These are phyloP conservation scores for Clitarchus hookeri DNA, from an alignment of 2,888 invertebrate species.

Conservation along the genomic window DNA sequence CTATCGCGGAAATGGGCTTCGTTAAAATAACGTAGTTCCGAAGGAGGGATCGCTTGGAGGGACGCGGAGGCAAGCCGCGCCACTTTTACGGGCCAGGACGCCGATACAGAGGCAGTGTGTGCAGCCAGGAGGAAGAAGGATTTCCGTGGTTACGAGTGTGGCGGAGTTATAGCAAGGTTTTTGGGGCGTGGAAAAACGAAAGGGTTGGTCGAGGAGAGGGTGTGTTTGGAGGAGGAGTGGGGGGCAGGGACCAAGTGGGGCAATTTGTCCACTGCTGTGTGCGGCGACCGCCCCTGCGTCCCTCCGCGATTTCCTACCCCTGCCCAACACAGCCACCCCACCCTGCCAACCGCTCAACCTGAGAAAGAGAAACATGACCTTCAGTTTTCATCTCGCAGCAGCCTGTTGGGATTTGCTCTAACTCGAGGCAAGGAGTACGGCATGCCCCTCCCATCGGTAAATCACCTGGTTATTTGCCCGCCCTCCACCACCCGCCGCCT, in stretches of 20 bases:
- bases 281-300: not conserved
- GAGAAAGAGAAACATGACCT: slow-evolving; percentile 9
- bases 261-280: not conserved
- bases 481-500: not conserved
- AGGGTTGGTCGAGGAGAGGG: not conserved
- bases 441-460: not conserved
- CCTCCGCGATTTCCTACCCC: no score
- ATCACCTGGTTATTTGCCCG: not conserved
- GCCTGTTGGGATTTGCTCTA: slow-evolving; percentile 3
- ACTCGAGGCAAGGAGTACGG: not conserved
- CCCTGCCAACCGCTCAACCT: not conserved
- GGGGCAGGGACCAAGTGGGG: not conserved
- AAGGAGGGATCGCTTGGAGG: no score
- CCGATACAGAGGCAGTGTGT: not conserved
- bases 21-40: no score
- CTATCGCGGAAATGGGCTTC: no score
- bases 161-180: not conserved
- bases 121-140: not conserved
- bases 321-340: not conserved
- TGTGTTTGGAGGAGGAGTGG: no score
- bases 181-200: not conserved
- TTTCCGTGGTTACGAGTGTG: not conserved
- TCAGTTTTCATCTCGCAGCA: not conserved
- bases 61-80: no score
- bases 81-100: no score